Evolutionary conservation across 2,888 invertebrate species (phyloP).

Genomic region (Tryphoninae sp.): DNA sequence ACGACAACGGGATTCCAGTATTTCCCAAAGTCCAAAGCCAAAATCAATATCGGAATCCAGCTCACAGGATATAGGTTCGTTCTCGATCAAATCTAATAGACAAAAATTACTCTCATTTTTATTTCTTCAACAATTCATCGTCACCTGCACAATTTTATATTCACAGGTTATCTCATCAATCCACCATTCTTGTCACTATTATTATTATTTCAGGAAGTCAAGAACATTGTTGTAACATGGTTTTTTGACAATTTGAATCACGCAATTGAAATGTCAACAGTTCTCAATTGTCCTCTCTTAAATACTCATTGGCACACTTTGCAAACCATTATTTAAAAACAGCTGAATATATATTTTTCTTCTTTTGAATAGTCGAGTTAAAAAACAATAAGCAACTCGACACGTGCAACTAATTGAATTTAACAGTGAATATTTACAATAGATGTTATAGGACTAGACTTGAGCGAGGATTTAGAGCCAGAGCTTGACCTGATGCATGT

Average conservation of each 20-base stretch:
- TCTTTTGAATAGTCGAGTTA: neutral
- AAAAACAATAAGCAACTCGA: neutral
- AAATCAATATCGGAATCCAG: constrained; percentile 60
- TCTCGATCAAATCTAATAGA: neutral
- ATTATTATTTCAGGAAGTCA: neutral
- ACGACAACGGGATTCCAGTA: constrained; percentile 45
- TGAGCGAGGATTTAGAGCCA: constrained; percentile 66
- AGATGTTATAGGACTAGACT: constrained; percentile 71
- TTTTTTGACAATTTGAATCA: neutral
- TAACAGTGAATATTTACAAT: constrained; percentile 50
- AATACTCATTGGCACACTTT: no score
- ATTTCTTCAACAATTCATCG: neutral
- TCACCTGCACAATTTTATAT: neutral
- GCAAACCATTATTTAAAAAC: neutral
- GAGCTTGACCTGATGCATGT: constrained; percentile 65
- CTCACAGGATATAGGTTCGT: constrained; percentile 62
- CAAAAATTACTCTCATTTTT: neutral
- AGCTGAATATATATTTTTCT: no score
- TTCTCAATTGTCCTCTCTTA: no score
- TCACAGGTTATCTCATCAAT: neutral
- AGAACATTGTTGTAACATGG: no score
- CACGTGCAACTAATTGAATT: neutral
- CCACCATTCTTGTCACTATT: neutral
- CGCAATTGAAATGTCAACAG: neutral
- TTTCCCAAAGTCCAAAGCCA: constrained; percentile 42